phyloP scores from a whole-genome alignment of 2,888 invertebrate genomes.

The Physocephala rufipes region DNA sequence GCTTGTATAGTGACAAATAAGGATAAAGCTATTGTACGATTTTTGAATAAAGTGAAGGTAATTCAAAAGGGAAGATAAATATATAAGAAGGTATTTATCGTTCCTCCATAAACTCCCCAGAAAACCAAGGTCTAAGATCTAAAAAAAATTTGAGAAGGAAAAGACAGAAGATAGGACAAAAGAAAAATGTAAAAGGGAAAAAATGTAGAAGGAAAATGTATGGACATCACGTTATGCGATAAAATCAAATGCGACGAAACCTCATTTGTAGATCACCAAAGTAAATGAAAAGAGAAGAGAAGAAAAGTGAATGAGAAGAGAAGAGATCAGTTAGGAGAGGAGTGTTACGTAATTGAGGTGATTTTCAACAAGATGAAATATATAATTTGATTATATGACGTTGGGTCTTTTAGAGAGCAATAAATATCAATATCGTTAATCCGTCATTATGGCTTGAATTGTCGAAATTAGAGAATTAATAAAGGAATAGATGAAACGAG shows the following conservation, averaged over 20 bases:
- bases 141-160: constrained; percentile 18
- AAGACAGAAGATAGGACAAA: not conserved
- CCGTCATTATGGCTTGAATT: constrained; percentile 60
- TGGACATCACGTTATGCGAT: not conserved
- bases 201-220: constrained; percentile 8
- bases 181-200: not conserved
- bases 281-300: not conserved
- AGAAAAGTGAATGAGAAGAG: not conserved
- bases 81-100: too few species aligned
- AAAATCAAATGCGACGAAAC: not conserved
- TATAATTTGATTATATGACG: constrained; percentile 32
- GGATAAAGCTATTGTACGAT: constrained; percentile 21
- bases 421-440: constrained; percentile 50
- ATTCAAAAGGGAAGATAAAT: too few species aligned
- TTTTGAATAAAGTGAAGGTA: not conserved
- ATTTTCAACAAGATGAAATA: constrained; percentile 3
- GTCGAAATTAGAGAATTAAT: constrained; percentile 50
- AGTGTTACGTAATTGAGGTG: too few species aligned
- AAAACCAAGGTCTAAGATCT: not conserved
- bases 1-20: constrained; percentile 6
- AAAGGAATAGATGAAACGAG: constrained; percentile 50
- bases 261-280: too few species aligned
- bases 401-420: not conserved
- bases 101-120: not conserved
- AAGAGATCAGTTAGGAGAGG: not conserved